Evolutionary conservation across 2,113 vertebrate genomes (phyloP), one percentile per base, ranked within the genome.

Genomic region (Copsychus sechellarum): DNA sequence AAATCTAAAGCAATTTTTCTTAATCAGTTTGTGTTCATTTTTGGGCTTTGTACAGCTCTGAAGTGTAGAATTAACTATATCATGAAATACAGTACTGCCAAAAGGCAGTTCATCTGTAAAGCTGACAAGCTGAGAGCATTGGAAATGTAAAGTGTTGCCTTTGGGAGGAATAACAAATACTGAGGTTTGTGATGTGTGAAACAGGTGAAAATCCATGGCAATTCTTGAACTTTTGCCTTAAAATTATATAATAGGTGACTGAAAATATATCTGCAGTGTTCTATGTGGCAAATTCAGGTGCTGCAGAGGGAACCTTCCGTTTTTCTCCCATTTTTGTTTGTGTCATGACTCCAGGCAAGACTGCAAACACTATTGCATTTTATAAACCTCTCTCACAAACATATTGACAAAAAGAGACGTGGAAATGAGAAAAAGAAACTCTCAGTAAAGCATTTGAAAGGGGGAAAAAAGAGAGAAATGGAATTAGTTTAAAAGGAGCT

Each of bases 41-140:
- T 69, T 50, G 64, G 60, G 29, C 36, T 89, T 87, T 56, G 8
- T 47, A 87, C 5, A 51, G 45, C 45, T 88, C 74, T 92, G 86
- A 84, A 76, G 54, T 82, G 47, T 45, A 88, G 61, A 83, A 89
- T 69, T 69, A 87, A 79, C 60, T 65, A 11, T 28, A 65, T 26
- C 36, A 54, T 53, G 65, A 93, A 91, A 76, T 85, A 84, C 29
- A 54, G 36, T 38, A 50, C 22, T 73, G 83, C 29, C 66, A 83
- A 85, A 93, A 87, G 65, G 33, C 60, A 82, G 54, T 10, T 85
- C 38, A 65, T 71, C 72, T 88, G 51, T 42, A 95, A 95, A 92
- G 12, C 81, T 84, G 50, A 33, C 26, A 58, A 79, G 18, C 31
- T 81, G 70, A 89, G 53, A 93, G 79, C 26, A 29, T 24, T 87